Conservation (phyloP, 2,113 vertebrate genomes). For the Pica pica region DNA sequence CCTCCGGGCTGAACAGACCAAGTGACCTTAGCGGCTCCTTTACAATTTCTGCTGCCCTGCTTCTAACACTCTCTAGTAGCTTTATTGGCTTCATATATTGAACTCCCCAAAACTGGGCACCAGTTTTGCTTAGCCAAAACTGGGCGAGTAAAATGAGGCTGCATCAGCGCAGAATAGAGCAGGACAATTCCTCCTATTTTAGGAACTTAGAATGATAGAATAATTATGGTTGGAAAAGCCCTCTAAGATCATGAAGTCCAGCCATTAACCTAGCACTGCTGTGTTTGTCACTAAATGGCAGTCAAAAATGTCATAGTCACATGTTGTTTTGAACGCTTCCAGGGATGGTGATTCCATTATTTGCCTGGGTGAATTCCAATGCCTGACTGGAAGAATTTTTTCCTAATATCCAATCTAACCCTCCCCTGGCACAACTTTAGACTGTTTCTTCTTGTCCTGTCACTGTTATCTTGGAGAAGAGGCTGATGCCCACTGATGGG, state of each 20-base stretch:
- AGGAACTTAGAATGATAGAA: not conserved
- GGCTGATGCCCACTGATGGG: too few relatives aligned
- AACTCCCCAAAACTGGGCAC: not conserved
- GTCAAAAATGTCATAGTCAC: not conserved
- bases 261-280: too few relatives aligned
- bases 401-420: not conserved
- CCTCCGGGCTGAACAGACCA: not conserved
- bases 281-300: not conserved
- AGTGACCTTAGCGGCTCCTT: not conserved
- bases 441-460: not conserved
- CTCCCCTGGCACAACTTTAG: not conserved
- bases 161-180: not conserved
- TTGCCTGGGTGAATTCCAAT: not conserved
- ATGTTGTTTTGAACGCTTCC: too few relatives aligned
- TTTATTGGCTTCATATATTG: not conserved
- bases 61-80: not conserved
- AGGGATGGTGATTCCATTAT: not conserved
- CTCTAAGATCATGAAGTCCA: not conserved
- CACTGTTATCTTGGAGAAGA: not conserved
- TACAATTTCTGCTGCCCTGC: not conserved
- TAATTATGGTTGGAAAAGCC: not conserved
- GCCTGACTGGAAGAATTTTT: not conserved
- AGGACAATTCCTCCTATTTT: not conserved
- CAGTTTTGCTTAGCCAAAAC: too few relatives aligned
- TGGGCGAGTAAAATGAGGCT: not conserved